phyloP scores from a whole-genome alignment of 2,888 invertebrate genomes.

The Agriotes lineatus region DNA sequence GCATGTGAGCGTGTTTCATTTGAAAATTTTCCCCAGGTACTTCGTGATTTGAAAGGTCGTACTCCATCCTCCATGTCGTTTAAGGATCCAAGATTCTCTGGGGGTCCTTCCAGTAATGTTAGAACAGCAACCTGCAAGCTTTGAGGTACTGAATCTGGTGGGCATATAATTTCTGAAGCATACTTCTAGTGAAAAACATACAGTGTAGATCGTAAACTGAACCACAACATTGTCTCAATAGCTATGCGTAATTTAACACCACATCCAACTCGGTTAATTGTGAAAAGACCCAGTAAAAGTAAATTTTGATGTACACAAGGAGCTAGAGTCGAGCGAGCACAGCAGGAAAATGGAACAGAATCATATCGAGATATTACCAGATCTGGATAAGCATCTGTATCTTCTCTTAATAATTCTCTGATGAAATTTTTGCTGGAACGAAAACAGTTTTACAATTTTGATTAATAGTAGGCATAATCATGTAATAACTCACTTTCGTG shows the following conservation, averaged over 20 bases:
- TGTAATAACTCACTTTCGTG: not conserved
- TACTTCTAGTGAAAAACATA: conserved; percentile 51
- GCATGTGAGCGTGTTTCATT: no score
- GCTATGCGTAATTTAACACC: conserved; percentile 44
- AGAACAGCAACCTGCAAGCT: conserved; percentile 30
- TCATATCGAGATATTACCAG: conserved; percentile 31
- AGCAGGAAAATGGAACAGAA: conserved; percentile 55
- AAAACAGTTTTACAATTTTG: not conserved
- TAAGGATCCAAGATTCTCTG: no score
- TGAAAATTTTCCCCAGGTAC: no score
- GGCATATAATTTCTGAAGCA: no score
- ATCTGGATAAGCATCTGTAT: conserved; percentile 47
- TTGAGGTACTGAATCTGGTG: no score
- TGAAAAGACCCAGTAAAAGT: conserved; percentile 47
- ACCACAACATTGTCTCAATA: conserved; percentile 46
- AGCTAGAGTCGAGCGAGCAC: conserved; percentile 43
- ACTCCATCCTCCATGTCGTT: no score
- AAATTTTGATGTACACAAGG: conserved; percentile 52
- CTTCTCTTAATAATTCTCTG: conserved; percentile 38
- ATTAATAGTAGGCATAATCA: not conserved
- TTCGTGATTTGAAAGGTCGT: no score
- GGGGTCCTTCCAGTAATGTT: not conserved
- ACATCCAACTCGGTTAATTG: conserved; percentile 53
- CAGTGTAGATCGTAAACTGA: conserved; percentile 47
- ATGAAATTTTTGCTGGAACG: conserved; percentile 2